phyloP scores from a whole-genome alignment of 2,888 invertebrate genomes.

The Lasioglossum figueresi region DNA sequence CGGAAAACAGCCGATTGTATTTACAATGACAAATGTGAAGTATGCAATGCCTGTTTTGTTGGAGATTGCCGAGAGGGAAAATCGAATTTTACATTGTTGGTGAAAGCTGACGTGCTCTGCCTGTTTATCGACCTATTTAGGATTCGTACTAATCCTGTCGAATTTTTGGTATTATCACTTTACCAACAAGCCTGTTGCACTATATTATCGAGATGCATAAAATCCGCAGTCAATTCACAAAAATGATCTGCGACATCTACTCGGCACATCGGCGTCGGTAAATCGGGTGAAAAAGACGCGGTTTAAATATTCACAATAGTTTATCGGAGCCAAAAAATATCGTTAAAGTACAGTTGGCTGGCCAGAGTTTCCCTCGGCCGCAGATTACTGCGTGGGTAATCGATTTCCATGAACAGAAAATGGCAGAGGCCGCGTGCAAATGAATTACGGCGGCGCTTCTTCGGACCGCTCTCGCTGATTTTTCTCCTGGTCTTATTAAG shows the following conservation, averaged over 20 bases:
- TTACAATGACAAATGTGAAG: slow-evolving; percentile 14
- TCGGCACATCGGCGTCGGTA: neutral
- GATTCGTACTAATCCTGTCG: neutral
- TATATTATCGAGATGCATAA: too few species aligned
- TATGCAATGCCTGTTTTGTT: neutral
- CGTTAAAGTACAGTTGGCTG: neutral
- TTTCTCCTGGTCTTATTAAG: slow-evolving; percentile 31
- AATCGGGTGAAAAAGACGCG: neutral
- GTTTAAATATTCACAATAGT: slow-evolving; percentile 6
- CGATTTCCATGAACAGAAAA: slow-evolving; percentile 32
- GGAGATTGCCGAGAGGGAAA: neutral
- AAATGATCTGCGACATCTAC: neutral
- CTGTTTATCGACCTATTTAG: neutral
- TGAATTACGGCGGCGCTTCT: slow-evolving; percentile 34
- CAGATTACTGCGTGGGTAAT: slow-evolving; percentile 24
- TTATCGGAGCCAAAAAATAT: neutral
- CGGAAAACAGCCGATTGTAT: slow-evolving; percentile 7
- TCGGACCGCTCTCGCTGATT: slow-evolving; percentile 1
- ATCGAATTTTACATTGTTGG: neutral
- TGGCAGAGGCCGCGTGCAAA: slow-evolving; percentile 30
- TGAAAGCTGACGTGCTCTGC: neutral
- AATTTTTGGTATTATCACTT: neutral
- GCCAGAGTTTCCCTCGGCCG: neutral
- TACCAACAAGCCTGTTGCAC: neutral
- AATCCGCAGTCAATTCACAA: neutral